Evolutionary conservation across 2,113 vertebrate species (phyloP), one percentile per base, ranked within the genome.

Genomic region (Charadrius vociferus): DNA sequence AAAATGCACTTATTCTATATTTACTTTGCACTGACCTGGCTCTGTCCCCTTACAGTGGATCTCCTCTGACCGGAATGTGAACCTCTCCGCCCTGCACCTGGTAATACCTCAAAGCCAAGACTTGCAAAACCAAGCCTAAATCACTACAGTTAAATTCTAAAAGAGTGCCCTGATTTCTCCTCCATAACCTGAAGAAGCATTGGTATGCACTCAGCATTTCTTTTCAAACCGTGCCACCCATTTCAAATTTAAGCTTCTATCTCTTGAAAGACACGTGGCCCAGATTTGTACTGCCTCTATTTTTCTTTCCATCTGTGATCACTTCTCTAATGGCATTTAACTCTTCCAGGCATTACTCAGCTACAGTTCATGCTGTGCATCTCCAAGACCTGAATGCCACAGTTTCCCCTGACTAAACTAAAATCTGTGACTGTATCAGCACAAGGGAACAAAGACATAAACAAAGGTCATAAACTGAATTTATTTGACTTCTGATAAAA

Each of bases 401-500:
- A 50, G 73, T 77, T 84, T 84, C 66, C 91, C 68, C 71, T 29
- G 39, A 12, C 93, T 85, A 1, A 71, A 47, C 56, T 75, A 22
- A 63, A 94, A 87, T 4, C 87, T 49, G 34, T n/a, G 78, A 72
- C 77, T 16, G 1, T 21, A 72, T 30, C 84, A 59, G 52, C 20
- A 70, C 4, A 30, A 63, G 68, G 9, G 79, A 93, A 65, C 47
- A 49, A 41, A 92, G 78, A 61, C 79, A 67, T 70, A 90, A 95
- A 81, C 63, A 87, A 65, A 95, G 91, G 86, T 68, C 82, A 86
- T 90, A 92, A 96, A 95, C 23, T 14, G 86, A 86, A 95, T 95
- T 92, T 82, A 92, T 95, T 9, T 34, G n/a, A 22, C 63, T 95
- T 92, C 86, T 90, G 94, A 86, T 93, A 80, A 88, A 95, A 90